These are phyloP conservation scores for Actinemys pallida DNA, from an alignment of 2,113 vertebrate genomes.

Conservation along the genomic window DNA sequence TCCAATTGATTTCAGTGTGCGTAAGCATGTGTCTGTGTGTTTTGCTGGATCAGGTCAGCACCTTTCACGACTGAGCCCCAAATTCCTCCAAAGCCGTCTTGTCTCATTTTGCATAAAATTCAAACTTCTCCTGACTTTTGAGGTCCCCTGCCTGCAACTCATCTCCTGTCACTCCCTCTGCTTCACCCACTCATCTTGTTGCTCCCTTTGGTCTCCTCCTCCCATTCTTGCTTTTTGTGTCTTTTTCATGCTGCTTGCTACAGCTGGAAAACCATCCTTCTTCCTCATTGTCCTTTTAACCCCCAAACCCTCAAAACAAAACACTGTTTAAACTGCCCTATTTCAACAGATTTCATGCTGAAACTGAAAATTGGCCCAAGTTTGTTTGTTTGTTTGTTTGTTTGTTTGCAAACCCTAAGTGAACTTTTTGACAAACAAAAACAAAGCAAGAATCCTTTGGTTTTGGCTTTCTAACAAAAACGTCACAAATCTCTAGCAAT, in stretches of 20 bases:
- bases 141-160: not conserved
- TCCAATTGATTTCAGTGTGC: not conserved
- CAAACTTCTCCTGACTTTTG: not conserved
- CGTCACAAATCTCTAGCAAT: not conserved
- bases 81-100: not conserved
- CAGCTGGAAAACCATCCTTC: not conserved
- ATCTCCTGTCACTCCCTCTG: not conserved
- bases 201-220: not conserved
- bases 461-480: not conserved
- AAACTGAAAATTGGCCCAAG: not conserved
- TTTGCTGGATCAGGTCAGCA: not conserved
- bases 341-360: not conserved
- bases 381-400: not conserved
- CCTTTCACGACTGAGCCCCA: not conserved
- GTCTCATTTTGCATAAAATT: not conserved
- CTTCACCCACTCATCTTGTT: not conserved
- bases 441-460: accelerated
- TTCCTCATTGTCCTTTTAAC: not conserved
- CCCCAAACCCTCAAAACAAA: not conserved
- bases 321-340: not conserved
- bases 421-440: not conserved
- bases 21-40: not conserved
- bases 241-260: not conserved
- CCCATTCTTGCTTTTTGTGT: not conserved
- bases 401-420: not conserved